Conservation (phyloP, 1,140 invertebrate species). For the Drosophila subobscura region DNA sequence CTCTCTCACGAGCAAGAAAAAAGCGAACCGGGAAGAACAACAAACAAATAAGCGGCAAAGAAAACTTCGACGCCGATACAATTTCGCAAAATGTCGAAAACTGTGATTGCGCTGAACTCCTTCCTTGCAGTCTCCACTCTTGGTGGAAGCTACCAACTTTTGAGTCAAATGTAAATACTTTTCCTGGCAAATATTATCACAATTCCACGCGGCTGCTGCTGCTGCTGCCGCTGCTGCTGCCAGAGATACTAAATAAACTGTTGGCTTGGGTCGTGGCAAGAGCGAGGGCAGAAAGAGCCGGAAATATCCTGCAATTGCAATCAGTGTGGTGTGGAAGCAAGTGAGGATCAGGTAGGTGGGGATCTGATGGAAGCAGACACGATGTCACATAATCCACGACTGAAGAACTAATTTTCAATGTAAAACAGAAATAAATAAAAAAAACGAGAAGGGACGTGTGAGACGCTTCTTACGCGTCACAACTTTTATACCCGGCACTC, state of each 20-base stretch:
- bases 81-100: constrained; percentile 79
- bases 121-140: neutral
- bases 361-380: too few species aligned
- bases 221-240: constrained; percentile 41
- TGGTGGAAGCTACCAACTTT: constrained; percentile 50
- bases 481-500: too few species aligned
- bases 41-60: constrained; percentile 70
- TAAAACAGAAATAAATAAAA: neutral
- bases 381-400: constrained; percentile 24
- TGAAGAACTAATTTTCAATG: neutral
- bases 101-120: constrained; percentile 64
- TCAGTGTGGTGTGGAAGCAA: constrained; percentile 16
- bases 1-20: constrained; percentile 20
- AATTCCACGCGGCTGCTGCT: constrained; percentile 62
- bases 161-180: constrained; percentile 79
- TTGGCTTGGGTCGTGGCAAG: constrained; percentile 18
- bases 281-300: constrained; percentile 11
- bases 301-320: constrained; percentile 56
- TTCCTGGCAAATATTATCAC: constrained; percentile 75
- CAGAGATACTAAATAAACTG: constrained; percentile 71
- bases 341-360: neutral
- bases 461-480: too few species aligned
- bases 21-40: constrained; percentile 37
- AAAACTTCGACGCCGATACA: constrained; percentile 80
- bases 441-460: too few species aligned